phyloP scores from a whole-genome alignment of 2,888 invertebrate species.

The Chymomyza amoena region DNA sequence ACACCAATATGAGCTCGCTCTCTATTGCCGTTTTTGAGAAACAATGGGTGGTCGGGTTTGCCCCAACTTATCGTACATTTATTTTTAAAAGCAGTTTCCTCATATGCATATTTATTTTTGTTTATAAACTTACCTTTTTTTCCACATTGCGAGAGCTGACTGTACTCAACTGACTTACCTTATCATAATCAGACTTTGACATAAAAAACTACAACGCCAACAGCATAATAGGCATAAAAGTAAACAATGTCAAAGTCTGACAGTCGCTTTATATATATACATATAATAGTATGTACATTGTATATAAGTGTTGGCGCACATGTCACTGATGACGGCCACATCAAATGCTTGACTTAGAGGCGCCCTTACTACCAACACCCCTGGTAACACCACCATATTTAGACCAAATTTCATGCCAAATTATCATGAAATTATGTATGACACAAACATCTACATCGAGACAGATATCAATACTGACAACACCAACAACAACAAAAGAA shows the following conservation, averaged over 20 bases:
- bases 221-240: not conserved
- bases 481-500: not conserved
- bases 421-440: constrained; percentile 37
- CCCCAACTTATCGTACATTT: no score
- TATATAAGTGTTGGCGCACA: not conserved
- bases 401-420: constrained; percentile 27
- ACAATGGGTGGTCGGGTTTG: no score
- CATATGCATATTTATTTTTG: no score
- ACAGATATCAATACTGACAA: not conserved
- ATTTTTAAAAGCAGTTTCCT: no score
- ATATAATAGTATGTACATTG: no score
- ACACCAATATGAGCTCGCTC: no score
- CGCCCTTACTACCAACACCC: constrained; percentile 20
- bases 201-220: not conserved
- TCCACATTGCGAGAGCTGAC: not conserved
- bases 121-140: no score
- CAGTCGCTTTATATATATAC: not conserved
- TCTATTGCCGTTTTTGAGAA: no score
- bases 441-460: not conserved
- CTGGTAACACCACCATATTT: constrained; percentile 25
- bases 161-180: not conserved
- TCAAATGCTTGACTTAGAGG: constrained; percentile 2
- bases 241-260: constrained; percentile 1
- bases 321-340: constrained; percentile 25
- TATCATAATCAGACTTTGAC: not conserved